Percentiles rank a stretch among this genome's conserved stretches.
These are phyloP conservation scores for Numenius phaeopus DNA, from an alignment of 2,797 vertebrate species.

Conservation along the genomic window DNA sequence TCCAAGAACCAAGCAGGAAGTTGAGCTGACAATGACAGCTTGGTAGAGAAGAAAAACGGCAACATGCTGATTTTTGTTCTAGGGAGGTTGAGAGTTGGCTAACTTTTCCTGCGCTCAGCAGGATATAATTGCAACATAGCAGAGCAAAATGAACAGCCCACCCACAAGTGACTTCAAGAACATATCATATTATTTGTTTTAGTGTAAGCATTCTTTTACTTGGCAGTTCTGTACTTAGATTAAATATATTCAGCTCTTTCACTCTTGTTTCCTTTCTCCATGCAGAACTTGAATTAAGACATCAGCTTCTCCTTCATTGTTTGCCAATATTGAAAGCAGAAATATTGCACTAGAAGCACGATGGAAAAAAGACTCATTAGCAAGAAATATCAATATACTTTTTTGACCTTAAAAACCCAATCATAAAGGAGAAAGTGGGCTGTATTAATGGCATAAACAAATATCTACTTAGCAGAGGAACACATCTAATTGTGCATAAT, in stretches of 20 bases:
- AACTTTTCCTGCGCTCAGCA: not conserved
- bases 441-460: not conserved
- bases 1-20: not conserved
- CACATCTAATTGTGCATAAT: not conserved
- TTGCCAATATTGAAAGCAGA: conserved; percentile 20
- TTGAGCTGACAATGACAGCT: not conserved
- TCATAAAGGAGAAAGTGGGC: not conserved
- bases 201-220: not conserved
- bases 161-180: not conserved
- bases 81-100: not conserved
- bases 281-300: conserved; percentile 32
- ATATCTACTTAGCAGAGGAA: not conserved
- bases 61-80: conserved; percentile 11
- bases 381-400: not conserved
- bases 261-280: not conserved
- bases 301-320: not conserved
- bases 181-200: not conserved
- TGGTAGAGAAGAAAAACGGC: not conserved
- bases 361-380: not conserved
- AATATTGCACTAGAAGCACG: not conserved
- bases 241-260: conserved; percentile 12
- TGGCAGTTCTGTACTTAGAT: not conserved
- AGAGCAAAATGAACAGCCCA: conserved; percentile 11
- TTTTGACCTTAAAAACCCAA: not conserved
- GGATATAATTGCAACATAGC: not conserved